Base-by-base conservation (phyloP, 37 sponge, comb jelly and placozoan genomes). In the Halisarca cf. caerulea region DNA sequence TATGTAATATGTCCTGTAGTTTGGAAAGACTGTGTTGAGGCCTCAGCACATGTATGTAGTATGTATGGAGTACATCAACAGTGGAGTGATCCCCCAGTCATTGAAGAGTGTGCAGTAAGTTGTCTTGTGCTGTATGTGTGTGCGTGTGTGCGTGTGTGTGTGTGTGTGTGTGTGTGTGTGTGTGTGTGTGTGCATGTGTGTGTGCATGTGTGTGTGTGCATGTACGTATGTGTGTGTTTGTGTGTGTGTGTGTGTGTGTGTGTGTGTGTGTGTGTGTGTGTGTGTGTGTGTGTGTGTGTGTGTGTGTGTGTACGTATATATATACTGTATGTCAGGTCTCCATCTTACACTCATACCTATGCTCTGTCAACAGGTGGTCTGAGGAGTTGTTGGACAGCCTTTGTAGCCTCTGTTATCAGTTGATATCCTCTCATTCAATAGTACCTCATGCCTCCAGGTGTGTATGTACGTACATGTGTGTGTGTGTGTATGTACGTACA, bases 401-500 rank as follows among this genome's bases (percentile, higher is more conserved):
- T 0, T 44, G 44, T 25, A n/a, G n/a, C 35, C 24, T 82, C 66
- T 41, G 53, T 25, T 41, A 60, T 51, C 68, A 64, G 30, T 28
- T 71, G 0, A 21, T 71, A 1, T 47, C 28, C 38, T 35, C 68
- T 32, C 71, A 83, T 34, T 20, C 72, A 39, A 11, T 74, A 2
- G 43, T 74, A 3, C 64, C 83, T 79, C 71, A 57, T 86, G 36
- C 30, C 36, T 40, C 80, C 57, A 1, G 41, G 86, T 40, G 74
- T 78, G 9, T 47, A 47, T 11, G 51, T 47, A 47, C 11, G 51
- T 47, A 47, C 11, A 11, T 47, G 11, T 11, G 51, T 6, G 30
- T 20, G 61, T 39, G 64, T 45, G 33, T 43, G 64, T 14, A 62
- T 43, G 33, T 69, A 83, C 83, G 64, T 69, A 83, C 83, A 83